Evolutionary conservation across 1,140 invertebrate species (phyloP).

Genomic region (Oreohelix idahoensis): DNA sequence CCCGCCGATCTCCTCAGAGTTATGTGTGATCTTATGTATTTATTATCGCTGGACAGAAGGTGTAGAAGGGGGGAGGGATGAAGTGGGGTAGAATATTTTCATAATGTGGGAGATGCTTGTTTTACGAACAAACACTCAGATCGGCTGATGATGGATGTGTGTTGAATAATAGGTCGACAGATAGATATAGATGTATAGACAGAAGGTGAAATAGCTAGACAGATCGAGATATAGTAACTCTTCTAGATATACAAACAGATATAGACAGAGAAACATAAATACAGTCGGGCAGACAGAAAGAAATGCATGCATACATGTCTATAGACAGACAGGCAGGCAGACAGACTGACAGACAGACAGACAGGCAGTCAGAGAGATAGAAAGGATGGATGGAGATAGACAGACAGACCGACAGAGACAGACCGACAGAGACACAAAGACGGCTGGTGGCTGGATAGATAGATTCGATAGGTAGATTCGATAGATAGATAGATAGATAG

Average conservation of each 20-base stretch:
- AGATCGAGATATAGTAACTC: not conserved
- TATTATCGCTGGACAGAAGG: too few species aligned
- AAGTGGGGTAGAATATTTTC: too few species aligned
- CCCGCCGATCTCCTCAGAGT: not conserved
- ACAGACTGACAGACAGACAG: not conserved
- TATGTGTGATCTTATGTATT: not conserved
- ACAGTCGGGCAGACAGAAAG: not conserved
- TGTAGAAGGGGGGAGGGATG: too few species aligned
- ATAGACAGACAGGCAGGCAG: not conserved
- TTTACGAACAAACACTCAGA: too few species aligned
- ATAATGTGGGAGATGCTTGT: too few species aligned
- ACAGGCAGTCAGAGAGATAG: not conserved
- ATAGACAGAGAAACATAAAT: not conserved
- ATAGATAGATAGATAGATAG: not conserved
- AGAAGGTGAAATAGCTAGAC: not conserved
- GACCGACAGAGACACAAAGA: not conserved
- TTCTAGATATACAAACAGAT: not conserved
- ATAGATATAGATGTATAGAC: not conserved
- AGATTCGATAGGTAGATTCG: not conserved
- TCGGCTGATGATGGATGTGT: too few species aligned
- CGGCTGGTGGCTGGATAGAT: not conserved
- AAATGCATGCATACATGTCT: too few species aligned
- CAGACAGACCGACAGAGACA: not conserved
- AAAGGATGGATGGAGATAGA: not conserved
- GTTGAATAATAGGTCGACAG: not conserved